Conservation (phyloP, 2,797 vertebrate species). For the Pseudochirops corinnae region DNA sequence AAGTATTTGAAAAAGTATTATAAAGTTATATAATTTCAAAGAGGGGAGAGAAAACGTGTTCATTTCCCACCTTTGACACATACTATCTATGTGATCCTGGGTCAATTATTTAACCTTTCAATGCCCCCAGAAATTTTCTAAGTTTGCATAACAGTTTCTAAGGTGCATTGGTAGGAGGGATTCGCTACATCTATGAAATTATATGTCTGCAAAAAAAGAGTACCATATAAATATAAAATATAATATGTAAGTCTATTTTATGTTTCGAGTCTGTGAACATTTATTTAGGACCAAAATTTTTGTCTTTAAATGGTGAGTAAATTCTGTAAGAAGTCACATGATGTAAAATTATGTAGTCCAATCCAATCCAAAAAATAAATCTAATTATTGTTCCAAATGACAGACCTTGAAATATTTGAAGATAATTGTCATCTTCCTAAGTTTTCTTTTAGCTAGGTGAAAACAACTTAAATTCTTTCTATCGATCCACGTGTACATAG, state of each 20-base stretch:
- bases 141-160: not conserved
- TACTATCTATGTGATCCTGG: not conserved
- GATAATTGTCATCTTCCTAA: not conserved
- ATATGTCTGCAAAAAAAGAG: not conserved
- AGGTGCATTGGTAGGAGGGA: not conserved
- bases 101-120: slow-evolving; percentile 11
- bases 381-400: not conserved
- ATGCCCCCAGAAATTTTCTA: not conserved
- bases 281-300: not conserved
- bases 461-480: not conserved
- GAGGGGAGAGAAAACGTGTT: not conserved
- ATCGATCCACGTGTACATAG: not conserved
- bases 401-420: not conserved
- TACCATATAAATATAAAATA: not conserved
- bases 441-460: not conserved
- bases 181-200: not conserved
- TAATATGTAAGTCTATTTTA: not conserved
- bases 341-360: not conserved
- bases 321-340: not conserved
- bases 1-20: not conserved
- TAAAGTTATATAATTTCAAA: not conserved
- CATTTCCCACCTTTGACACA: slow-evolving; percentile 14
- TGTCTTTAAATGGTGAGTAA: not conserved
- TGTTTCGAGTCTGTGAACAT: not conserved
- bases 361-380: not conserved